Conservation (phyloP, 2,113 vertebrate genomes). For the Nothocercus julius region DNA sequence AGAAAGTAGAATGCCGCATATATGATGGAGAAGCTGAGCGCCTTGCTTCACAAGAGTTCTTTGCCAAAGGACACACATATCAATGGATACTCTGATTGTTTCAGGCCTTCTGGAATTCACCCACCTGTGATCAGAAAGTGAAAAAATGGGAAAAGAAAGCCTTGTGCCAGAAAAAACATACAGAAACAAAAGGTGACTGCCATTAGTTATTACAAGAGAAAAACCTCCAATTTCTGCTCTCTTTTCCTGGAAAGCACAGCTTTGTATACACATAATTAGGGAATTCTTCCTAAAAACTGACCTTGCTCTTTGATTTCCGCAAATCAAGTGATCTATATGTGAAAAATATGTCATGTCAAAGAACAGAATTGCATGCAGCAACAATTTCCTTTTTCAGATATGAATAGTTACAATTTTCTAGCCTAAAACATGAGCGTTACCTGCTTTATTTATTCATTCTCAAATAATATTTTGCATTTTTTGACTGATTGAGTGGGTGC, state of each 20-base stretch:
- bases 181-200: not conserved
- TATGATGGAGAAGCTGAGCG: not conserved
- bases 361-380: not conserved
- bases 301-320: not conserved
- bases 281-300: not conserved
- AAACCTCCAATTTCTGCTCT: not conserved
- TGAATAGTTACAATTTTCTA: not conserved
- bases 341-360: not conserved
- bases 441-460: not conserved
- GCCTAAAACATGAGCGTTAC: not conserved
- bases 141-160: not conserved
- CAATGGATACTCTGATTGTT: not conserved
- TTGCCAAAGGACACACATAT: not conserved
- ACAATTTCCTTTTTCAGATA: not conserved
- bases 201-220: not conserved
- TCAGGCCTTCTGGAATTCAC: not conserved
- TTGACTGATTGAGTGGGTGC: not conserved
- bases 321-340: not conserved
- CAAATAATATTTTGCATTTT: not conserved
- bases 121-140: not conserved
- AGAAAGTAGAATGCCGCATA: not conserved
- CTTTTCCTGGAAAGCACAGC: not conserved
- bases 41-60: not conserved
- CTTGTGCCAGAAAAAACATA: not conserved
- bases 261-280: not conserved